A percentile compares a stretch with the other conserved stretches of the same genome.
Evolutionary conservation across 2,113 vertebrate genomes (phyloP).

Genomic region (Rhinolophus ferrumequinum): DNA sequence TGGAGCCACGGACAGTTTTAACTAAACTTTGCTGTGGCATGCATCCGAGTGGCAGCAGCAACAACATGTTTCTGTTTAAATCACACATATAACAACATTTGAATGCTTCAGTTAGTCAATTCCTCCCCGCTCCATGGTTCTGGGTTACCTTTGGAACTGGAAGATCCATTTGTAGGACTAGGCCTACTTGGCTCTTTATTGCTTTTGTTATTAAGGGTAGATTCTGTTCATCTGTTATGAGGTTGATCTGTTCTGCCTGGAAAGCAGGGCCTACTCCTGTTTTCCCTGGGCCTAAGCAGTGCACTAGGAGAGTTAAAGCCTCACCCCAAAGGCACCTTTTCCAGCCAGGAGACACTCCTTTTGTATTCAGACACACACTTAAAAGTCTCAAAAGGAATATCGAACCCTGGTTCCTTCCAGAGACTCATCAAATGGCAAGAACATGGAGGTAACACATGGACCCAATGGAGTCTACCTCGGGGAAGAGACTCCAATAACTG

Average conservation of each 20-base stretch:
- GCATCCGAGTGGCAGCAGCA: not conserved
- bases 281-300: not conserved
- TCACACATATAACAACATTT: not conserved
- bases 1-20: not conserved
- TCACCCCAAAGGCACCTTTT: not conserved
- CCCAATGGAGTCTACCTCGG: not conserved
- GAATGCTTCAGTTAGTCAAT: not conserved
- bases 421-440: not conserved
- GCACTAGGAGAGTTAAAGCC: not conserved
- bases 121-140: not conserved
- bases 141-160: not conserved
- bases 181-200: not conserved
- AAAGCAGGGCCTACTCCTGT: not conserved
- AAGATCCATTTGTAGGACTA: slow-evolving; percentile 8
- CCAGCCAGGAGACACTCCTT: not conserved
- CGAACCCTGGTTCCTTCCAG: not conserved
- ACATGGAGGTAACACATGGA: not conserved
- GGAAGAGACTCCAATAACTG: not conserved
- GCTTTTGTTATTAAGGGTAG: not conserved
- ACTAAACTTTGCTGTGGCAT: not conserved
- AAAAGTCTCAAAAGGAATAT: not conserved
- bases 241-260: not conserved
- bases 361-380: not conserved
- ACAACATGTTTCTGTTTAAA: not conserved
- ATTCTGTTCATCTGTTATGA: not conserved